These are phyloP conservation scores for Vespertilio murinus DNA, from an alignment of 2,797 vertebrate species.

Conservation along the genomic window DNA sequence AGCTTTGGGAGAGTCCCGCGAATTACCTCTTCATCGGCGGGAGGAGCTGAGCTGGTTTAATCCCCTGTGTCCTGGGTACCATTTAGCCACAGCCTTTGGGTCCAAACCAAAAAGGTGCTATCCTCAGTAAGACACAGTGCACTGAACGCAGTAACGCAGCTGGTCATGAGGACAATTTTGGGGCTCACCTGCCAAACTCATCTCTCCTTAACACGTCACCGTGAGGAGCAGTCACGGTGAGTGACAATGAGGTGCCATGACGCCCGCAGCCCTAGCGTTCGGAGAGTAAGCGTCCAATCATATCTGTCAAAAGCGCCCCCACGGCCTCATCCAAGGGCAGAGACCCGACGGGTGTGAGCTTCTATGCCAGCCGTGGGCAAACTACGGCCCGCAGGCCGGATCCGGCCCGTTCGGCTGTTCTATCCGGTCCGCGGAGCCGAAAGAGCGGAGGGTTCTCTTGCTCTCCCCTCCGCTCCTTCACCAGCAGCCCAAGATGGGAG, in stretches of 20 bases:
- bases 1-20: accelerated
- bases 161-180: not conserved
- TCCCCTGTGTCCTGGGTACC: not conserved
- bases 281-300: accelerated
- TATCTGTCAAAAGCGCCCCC: not conserved
- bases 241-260: not conserved
- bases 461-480: no score
- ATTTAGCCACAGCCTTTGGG: not conserved
- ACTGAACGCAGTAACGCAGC: not conserved
- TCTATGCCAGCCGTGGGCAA: no score
- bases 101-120: not conserved
- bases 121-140: not conserved
- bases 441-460: no score
- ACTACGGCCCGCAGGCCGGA: no score
- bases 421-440: no score
- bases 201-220: not conserved
- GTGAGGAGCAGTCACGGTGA: not conserved
- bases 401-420: no score
- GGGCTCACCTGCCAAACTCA: not conserved
- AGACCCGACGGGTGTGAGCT: not conserved
- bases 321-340: not conserved
- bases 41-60: not conserved
- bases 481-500: no score
- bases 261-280: accelerated
- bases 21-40: not conserved